phyloP scores from a whole-genome alignment of 2,888 invertebrate genomes.

The Congeria kusceri region DNA sequence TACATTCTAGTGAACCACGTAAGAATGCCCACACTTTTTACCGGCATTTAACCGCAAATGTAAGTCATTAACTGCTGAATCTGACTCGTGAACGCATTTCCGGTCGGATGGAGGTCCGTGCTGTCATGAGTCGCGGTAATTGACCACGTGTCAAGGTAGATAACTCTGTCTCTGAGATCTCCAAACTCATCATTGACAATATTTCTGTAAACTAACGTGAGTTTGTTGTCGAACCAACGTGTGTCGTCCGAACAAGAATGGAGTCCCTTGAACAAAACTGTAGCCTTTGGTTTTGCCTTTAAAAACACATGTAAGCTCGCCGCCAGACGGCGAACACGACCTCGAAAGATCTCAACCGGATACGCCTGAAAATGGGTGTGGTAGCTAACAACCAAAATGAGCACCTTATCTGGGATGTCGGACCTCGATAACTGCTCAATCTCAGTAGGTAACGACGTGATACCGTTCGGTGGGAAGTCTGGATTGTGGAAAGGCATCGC shows the following conservation, averaged over 20 bases:
- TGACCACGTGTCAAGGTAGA: constrained; percentile 50
- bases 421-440: constrained; percentile 9
- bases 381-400: constrained; percentile 41
- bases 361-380: constrained; percentile 45
- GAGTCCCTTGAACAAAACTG: constrained; percentile 45
- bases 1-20: no score
- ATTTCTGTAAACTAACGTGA: constrained; percentile 26
- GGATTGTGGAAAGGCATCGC: constrained; percentile 54
- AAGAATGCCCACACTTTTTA: no score
- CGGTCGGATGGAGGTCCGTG: constrained; percentile 34
- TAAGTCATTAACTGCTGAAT: constrained; percentile 53
- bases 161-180: constrained; percentile 37
- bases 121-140: constrained; percentile 44
- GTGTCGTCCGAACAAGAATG: constrained; percentile 44
- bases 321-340: constrained; percentile 10
- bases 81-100: constrained; percentile 37
- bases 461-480: constrained; percentile 31
- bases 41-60: no score
- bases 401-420: constrained; percentile 11
- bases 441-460: constrained; percentile 31
- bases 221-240: constrained; percentile 42
- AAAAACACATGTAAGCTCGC: constrained; percentile 20
- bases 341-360: constrained; percentile 25
- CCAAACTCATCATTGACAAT: constrained; percentile 45
- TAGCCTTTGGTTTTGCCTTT: constrained; percentile 35